Base-by-base conservation (phyloP, 2,888 invertebrate species). In the Drosophila atroscutellata region DNA sequence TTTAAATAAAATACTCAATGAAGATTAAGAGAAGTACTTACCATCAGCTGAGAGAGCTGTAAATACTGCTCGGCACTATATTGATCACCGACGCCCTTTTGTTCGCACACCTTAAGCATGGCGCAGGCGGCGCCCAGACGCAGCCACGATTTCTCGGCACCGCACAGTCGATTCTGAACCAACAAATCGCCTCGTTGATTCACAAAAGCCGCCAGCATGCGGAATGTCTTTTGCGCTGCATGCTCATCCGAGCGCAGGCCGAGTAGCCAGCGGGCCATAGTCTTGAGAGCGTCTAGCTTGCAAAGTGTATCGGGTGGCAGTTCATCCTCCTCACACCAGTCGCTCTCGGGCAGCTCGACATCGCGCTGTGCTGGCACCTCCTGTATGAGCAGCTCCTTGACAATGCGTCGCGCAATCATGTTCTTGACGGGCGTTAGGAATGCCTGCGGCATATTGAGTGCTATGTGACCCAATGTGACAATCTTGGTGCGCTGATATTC, bases 61-160 rank as follows among this genome's bases (percentile, higher is more conserved):
- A 98, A 98, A 94, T 98, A 99, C 94, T 99, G 99, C 86, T 98
- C 98, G 1, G 97, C 96, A 3, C 97, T 97, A 92, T 97, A 98
- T 92, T 98, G 97, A 93, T 99, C 98, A 0, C 98, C 98, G 61
- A 98, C 99, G 56, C 97, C 97, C 91, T 98, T 98, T 93, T 99
- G 99, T 91, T 99, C 98, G 93, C 98, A 98, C 56, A 99, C 97
- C 94, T 99, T 99, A 59, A 99, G 94, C 97, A 99, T 98, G 55
- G 98, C 98, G 92, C 97, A 97, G 63, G 98, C 99, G 8, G 99
- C 99, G 18, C 97, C 96, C 47, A 99, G 94, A 68, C 99, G 94
- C 54, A 99, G 92, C 95, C 98, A 98, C 2, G 99, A 97, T 96
- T 98, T 98, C 93, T 99, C 99, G 9, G 97, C 96, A 89, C 95